Evolutionary conservation across 2,113 vertebrate genomes (phyloP), one percentile per base, ranked within the genome.

Genomic region (Canis aureus): DNA sequence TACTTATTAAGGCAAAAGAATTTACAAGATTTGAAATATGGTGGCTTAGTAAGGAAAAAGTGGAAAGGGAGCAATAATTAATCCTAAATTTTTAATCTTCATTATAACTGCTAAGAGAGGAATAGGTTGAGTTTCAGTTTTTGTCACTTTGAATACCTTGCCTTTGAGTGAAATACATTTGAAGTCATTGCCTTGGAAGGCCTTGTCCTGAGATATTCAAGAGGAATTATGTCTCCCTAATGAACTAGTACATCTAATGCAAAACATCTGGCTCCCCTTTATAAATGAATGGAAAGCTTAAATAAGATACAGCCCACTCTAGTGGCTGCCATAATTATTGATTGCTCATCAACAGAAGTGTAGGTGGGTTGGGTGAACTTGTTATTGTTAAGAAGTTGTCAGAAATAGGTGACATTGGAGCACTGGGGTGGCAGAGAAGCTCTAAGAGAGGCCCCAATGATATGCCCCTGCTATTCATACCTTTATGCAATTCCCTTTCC

Each of bases 111-210:
- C 38, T 69, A 29, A 25, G 4, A 96, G 32, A 80, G 29, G 25
- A 89, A 49, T 66, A 82, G 38, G 10, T 76, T 73, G n/a, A 89
- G 16, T 71, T 97, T 97, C 35, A 78, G 55, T 57, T 67, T 76
- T n/a, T 49, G 25, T 86, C 57, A 74, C 38, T 74, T 79, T 27
- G 35, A 59, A 71, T 83, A n/a, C 15, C 89, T 92, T 91, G 29
- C 6, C 38, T 67, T 81, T 87, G 59, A 92, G 43, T 96, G 59
- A 80, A 96, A 84, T 89, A 43, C 3, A 82, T 62, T 73, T 89
- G 66, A 69, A 83, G 27, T 57, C n/a, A 55, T 35, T 90, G 38
- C 35, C 67, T 20, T 80, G 17, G 16, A 91, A 66, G 53, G 53
- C 20, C 13, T 17, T 71, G 10, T 22, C 7, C 35, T 81, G 35